Evolutionary conservation across 2,888 invertebrate genomes (phyloP).

Genomic region (Deilephila elpenor): DNA sequence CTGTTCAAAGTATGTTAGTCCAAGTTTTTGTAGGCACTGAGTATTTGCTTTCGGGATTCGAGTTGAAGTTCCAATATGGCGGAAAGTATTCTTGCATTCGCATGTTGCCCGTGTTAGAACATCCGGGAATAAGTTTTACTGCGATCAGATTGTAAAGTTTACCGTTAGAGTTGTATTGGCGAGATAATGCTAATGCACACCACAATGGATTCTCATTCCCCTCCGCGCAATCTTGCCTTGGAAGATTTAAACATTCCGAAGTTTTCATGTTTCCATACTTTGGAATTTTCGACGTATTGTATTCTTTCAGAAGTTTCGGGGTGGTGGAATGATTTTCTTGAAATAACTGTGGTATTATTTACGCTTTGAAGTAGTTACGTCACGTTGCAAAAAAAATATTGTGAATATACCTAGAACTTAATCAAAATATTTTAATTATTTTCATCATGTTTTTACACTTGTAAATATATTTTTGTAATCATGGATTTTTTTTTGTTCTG

Average conservation of each 20-base stretch:
- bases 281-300: background rate
- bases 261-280: background rate
- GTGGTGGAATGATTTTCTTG: too few species aligned
- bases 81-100: constrained; percentile 77
- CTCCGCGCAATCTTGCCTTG: background rate
- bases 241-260: background rate
- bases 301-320: too few species aligned
- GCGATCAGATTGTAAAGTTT: constrained; percentile 71
- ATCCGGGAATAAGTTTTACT: constrained; percentile 68
- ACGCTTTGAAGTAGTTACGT: too few species aligned
- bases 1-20: constrained; percentile 61
- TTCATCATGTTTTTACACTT: too few species aligned
- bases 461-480: too few species aligned
- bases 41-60: constrained; percentile 80
- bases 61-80: constrained; percentile 77
- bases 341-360: too few species aligned
- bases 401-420: too few species aligned
- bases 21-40: constrained; percentile 78
- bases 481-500: too few species aligned
- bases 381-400: too few species aligned
- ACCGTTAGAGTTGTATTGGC: constrained; percentile 44
- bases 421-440: too few species aligned
- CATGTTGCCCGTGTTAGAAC: constrained; percentile 67
- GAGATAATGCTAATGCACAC: constrained; percentile 36
- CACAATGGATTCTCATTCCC: background rate